Evolutionary conservation across 2,113 vertebrate species (phyloP), one percentile per base, ranked within the genome.

Genomic region (Rhea americana): DNA sequence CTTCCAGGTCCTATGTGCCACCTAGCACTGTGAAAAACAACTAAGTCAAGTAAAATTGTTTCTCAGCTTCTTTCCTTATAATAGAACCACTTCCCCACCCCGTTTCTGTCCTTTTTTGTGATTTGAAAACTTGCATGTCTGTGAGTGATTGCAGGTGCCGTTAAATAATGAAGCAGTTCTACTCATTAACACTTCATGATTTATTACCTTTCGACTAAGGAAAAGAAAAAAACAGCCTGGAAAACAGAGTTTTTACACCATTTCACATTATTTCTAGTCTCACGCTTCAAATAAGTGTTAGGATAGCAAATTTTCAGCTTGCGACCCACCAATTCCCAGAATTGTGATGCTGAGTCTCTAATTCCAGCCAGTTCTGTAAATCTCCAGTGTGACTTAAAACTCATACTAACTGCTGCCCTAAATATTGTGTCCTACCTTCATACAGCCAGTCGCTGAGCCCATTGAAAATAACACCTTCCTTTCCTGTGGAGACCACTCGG

Each of bases 381-480:
- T 63, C 30, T 21, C 7, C 32, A 83, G 45, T 13, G 13, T 26
- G 62, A 68, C 9, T 71, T 68, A 28, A 58, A 53, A 75, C 47
- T 75, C 50, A 41, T 39, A 68, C 91, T 94, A 94, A 74, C 74
- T n/a, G 68, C 75, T 91, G 51, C 66, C 74, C 92, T 94, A 53
- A 43, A 43, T 26, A 30, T 35, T 0, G 0, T 5, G 20, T 75
- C 98, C 97, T 98, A 99, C 99, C 99, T 99, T 99, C 99, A 6
- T 99, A 99, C 2, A 99, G 97, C 99, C 99, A 99, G 96, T 99
- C 99, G 32, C 98, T 98, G 94, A 99, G 99, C 51, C 99, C 99
- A 5, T 99, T 99, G 98, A 99, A 99, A 95, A 99, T 98, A 90
- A 99, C 98, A 8, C 98, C 98, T 94, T 99, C 99, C 95, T 99